These are phyloP conservation scores for Scolopax mira DNA, from an alignment of 2,113 vertebrate genomes.

Conservation along the genomic window DNA sequence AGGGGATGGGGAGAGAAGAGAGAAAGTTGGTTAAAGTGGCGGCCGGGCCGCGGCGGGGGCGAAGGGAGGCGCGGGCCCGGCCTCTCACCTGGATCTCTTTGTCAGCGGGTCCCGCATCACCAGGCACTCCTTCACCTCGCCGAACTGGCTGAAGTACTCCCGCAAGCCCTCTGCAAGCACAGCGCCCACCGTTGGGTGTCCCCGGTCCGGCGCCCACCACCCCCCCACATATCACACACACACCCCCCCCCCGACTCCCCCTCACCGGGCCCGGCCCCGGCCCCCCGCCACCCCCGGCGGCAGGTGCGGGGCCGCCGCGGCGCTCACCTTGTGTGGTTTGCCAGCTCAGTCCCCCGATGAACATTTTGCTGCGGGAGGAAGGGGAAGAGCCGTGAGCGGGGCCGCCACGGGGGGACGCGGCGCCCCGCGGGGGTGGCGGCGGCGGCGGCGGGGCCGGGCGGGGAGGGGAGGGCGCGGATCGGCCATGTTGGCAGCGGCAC, in stretches of 20 bases:
- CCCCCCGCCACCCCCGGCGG: conserved; percentile 15
- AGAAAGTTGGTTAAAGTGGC: conserved; percentile 77
- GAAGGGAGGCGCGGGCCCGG: conserved; percentile 69
- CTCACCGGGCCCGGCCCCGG: neutral
- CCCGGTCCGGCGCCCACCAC: neutral
- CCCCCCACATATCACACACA: no score
- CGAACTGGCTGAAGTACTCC: conserved; percentile 99
- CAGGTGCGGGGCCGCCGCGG: neutral
- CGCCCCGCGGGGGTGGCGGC: conserved; percentile 53
- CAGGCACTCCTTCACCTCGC: conserved; percentile 99
- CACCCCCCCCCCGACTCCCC: neutral
- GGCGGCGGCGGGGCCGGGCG: conserved; percentile 39
- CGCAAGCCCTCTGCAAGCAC: conserved; percentile 92
- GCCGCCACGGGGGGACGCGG: conserved; percentile 70
- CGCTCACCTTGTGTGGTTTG: conserved; percentile 95
- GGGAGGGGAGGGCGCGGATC: conserved; percentile 55
- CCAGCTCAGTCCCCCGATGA: conserved; percentile 96
- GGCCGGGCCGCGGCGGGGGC: conserved; percentile 59
- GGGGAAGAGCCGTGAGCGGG: conserved; percentile 42
- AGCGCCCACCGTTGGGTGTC: conserved; percentile 52
- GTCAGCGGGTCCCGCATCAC: conserved; percentile 99
- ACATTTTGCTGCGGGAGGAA: conserved; percentile 90
- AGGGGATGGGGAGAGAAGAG: conserved; percentile 66
- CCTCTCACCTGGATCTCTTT: conserved; percentile 97
- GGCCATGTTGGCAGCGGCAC: conserved; percentile 77